Conservation (phyloP, 1,140 invertebrate species). For the Sipha flava region DNA sequence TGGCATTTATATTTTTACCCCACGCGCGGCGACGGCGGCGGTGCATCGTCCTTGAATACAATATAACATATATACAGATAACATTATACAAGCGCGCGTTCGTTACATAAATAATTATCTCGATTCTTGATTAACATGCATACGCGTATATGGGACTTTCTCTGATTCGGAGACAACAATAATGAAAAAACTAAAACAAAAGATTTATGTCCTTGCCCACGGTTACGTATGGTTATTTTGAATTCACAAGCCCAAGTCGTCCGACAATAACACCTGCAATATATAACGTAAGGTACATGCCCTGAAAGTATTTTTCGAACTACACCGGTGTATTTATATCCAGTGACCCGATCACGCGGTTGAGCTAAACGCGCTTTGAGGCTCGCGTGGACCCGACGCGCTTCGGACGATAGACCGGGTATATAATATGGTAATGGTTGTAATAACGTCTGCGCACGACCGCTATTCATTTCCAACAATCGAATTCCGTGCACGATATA, state of each 20-base stretch:
- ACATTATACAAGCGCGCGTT: no score
- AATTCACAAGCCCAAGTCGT: not conserved
- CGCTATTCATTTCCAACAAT: conserved; percentile 14
- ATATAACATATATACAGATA: not conserved
- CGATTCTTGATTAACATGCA: not conserved
- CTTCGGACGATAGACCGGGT: not conserved
- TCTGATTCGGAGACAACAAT: not conserved
- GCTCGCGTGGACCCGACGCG: not conserved
- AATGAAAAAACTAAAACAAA: not conserved
- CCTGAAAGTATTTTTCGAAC: not conserved
- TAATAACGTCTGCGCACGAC: not conserved
- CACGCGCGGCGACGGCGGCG: not conserved
- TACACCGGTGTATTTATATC: not conserved
- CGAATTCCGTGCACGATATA: conserved; percentile 6
- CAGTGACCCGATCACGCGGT: not conserved
- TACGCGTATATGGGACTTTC: not conserved
- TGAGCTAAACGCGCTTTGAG: not conserved
- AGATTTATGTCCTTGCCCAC: not conserved
- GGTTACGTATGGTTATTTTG: not conserved
- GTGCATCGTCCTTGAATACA: not conserved
- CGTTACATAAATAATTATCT: not conserved
- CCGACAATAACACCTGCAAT: not conserved
- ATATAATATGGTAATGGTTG: not conserved
- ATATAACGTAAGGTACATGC: not conserved
- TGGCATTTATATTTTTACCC: not conserved